A percentile compares a stretch with the other conserved stretches of the same genome.
phyloP scores from a whole-genome alignment of 64 coral and sea anemone species.

The Montipora capricornis region DNA sequence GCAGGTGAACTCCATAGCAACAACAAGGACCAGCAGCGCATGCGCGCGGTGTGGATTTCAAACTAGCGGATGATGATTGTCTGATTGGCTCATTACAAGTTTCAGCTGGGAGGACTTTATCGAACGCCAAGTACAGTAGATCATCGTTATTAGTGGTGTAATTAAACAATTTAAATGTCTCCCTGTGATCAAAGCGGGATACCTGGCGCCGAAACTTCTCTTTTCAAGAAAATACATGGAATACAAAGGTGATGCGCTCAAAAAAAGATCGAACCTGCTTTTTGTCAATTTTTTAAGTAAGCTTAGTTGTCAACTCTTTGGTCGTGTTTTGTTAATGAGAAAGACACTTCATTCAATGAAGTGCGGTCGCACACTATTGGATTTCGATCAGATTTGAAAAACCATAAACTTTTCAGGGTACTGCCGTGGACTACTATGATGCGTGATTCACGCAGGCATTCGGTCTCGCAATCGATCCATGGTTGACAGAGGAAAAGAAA shows the following conservation, averaged over 20 bases:
- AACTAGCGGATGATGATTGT: constrained; percentile 13
- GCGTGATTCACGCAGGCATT: constrained; percentile 64
- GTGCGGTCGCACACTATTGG: neutral
- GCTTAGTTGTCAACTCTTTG: neutral
- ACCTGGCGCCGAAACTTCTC: neutral
- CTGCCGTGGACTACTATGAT: constrained; percentile 8
- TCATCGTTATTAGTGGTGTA: constrained; percentile 61
- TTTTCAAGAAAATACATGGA: neutral
- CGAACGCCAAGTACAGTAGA: neutral
- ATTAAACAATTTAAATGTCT: constrained; percentile 73
- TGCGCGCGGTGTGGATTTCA: constrained; percentile 66
- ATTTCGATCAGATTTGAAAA: neutral
- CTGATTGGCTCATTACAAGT: constrained; percentile 60
- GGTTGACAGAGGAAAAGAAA: neutral
- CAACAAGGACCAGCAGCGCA: constrained; percentile 41
- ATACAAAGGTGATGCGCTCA: neutral
- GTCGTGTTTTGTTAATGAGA: neutral
- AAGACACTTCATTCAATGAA: neutral
- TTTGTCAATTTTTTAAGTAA: neutral
- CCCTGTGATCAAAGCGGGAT: constrained; percentile 6
- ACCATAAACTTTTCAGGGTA: constrained; percentile 9
- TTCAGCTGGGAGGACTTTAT: constrained; percentile 27
- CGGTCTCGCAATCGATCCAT: constrained; percentile 7
- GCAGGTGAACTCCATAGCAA: constrained; percentile 94
- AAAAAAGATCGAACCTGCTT: neutral